Conservation (phyloP, 1,140 invertebrate genomes). For the Aphaenogaster ashmeadi region DNA sequence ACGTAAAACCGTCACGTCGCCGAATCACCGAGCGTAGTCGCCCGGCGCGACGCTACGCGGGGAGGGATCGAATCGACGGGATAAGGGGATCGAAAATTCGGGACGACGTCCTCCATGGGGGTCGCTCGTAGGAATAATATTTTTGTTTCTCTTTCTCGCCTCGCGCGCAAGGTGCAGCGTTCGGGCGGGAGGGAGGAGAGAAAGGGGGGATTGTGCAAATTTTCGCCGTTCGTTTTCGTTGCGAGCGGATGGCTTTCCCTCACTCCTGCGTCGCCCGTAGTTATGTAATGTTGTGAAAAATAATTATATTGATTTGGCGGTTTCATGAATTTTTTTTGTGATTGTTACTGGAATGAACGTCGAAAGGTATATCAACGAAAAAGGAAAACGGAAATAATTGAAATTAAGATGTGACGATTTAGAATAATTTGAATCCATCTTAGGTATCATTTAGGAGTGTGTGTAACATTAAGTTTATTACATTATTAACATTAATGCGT, state of each 20-base stretch:
- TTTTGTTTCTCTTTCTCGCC: constrained; percentile 59
- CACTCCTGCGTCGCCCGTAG: neutral
- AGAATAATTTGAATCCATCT: too few species aligned
- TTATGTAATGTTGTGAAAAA: neutral
- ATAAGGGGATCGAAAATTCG: constrained; percentile 52
- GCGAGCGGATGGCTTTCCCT: neutral
- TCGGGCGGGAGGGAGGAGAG: neutral
- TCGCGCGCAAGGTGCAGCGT: constrained; percentile 41
- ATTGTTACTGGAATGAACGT: neutral
- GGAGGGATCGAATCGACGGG: constrained; percentile 43
- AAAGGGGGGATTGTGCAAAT: neutral
- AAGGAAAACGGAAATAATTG: neutral
- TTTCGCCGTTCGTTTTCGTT: neutral
- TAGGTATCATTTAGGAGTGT: too few species aligned
- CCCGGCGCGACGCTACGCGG: constrained; percentile 3
- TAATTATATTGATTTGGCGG: neutral
- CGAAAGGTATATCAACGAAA: neutral
- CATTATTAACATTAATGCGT: neutral
- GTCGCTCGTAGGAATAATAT: constrained; percentile 59
- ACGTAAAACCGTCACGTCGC: constrained; percentile 72
- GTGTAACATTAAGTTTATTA: too few species aligned
- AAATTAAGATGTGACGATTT: neutral
- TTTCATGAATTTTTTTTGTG: neutral
- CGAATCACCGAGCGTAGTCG: constrained; percentile 42
- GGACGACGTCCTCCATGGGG: constrained; percentile 28